A percentile compares a stretch with the other conserved stretches of the same genome.
These are phyloP conservation scores for Luehdorfia chinensis DNA, from an alignment of 1,140 invertebrate genomes.

Conservation along the genomic window DNA sequence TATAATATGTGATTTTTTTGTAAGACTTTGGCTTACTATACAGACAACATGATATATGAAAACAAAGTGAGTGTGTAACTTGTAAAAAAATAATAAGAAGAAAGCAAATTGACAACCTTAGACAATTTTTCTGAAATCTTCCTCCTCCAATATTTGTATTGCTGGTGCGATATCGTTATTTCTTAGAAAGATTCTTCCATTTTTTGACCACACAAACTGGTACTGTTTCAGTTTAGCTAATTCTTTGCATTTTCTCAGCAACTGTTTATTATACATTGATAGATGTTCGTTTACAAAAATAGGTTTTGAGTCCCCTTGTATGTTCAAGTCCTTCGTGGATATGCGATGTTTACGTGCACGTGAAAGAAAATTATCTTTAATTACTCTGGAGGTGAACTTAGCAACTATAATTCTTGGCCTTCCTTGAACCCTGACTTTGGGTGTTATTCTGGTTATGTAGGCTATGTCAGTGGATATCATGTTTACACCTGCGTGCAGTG, in stretches of 20 bases:
- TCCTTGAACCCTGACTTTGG: constrained; percentile 10
- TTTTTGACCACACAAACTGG: constrained; percentile 22
- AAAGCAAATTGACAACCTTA: background rate
- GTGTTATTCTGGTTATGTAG: constrained; percentile 12
- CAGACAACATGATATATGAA: background rate
- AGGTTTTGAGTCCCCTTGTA: constrained; percentile 5
- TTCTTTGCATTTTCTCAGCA: constrained; percentile 19
- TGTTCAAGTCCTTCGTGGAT: constrained; percentile 13
- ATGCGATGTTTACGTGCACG: constrained; percentile 4
- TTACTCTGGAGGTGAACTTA: constrained; percentile 11
- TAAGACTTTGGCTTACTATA: too few species aligned
- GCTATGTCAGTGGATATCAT: constrained; percentile 18
- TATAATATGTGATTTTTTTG: too few species aligned
- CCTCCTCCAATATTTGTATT: constrained; percentile 7
- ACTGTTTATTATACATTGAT: constrained; percentile 14
- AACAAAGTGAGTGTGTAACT: background rate
- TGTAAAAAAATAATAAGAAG: background rate
- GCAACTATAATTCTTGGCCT: constrained; percentile 17
- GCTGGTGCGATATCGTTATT: constrained; percentile 18
- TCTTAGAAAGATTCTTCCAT: constrained; percentile 21
- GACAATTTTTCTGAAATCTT: background rate
- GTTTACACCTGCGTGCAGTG: constrained; percentile 1
- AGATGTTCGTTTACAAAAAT: constrained; percentile 21
- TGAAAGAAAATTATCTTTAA: constrained; percentile 21
- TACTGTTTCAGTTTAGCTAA: constrained; percentile 18